A percentile compares a stretch with the other conserved stretches of the same genome.
Conservation (phyloP, 2,888 invertebrate species). For the Leptopilina syphax region DNA sequence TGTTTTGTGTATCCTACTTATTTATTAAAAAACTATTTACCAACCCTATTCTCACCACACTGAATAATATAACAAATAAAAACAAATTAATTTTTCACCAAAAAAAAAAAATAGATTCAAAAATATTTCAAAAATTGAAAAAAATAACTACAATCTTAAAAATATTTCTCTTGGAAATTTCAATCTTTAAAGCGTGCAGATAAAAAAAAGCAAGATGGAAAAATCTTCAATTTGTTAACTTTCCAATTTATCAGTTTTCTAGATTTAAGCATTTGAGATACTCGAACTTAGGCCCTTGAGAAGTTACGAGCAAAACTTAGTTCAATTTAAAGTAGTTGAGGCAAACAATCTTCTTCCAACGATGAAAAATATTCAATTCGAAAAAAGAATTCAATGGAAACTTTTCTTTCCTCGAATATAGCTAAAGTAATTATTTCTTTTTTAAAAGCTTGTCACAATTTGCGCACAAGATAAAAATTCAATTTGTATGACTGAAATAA, state of each 20-base stretch:
- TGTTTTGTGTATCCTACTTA: neutral
- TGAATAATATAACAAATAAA: no score
- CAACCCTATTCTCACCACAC: no score
- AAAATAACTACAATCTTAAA: no score
- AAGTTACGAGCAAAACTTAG: slow-evolving; percentile 25
- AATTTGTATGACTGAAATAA: neutral
- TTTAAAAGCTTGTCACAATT: slow-evolving; percentile 8
- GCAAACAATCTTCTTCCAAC: slow-evolving; percentile 9
- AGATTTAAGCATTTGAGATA: slow-evolving; percentile 10
- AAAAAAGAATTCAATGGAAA: neutral
- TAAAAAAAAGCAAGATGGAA: neutral
- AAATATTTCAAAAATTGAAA: neutral
- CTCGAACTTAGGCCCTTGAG: slow-evolving; percentile 22
- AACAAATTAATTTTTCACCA: no score
- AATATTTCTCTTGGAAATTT: neutral
- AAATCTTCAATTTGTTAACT: slow-evolving; percentile 15
- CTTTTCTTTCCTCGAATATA: slow-evolving; percentile 11
- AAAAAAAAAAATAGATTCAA: neutral
- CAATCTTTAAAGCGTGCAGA: neutral
- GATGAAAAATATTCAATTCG: neutral
- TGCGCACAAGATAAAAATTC: slow-evolving; percentile 16
- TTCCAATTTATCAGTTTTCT: slow-evolving; percentile 10
- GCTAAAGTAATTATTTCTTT: slow-evolving; percentile 6
- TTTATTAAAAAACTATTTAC: no score
- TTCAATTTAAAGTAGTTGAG: slow-evolving; percentile 23